Base-by-base conservation (phyloP, 2,113 vertebrate species). In the Tonatia bakeri region DNA sequence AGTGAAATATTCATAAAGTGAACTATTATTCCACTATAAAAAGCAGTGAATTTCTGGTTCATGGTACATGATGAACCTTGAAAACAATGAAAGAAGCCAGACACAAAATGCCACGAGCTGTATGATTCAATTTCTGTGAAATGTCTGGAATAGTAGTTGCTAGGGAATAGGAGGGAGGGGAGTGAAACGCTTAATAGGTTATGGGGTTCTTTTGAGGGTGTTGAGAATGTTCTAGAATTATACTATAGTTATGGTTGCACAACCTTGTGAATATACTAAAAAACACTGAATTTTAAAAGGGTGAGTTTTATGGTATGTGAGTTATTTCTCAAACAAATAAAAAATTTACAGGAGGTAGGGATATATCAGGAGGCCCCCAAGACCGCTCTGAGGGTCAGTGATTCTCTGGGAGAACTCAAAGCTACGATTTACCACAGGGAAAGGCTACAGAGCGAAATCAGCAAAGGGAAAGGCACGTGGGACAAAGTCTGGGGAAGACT, bases 21-120 rank as follows among this genome's bases (percentile, higher is more conserved):
- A 47, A 95, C 28, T 87, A 90, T 88, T 94, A 77, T 69, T 90
- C 40, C 90, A n/a, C 81, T 83, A 12, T 96, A 40, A 87, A 90
- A 89, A 87, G 33, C n/a, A 77, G 90, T 38, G 43, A 47, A 77
- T 38, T 89, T 45, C 65, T 69, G 67, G 80, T 65, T 84, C 50
- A 45, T 95, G 43, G 61, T 93, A 45, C 52, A 31, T 76, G 72
- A 90, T 47, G 67, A 94, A 83, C 84, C 93, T 96, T 77, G 73
- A 95, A 97, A 95, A 65, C 28, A 75, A 28, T 64, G 56, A 59
- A 59, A 88, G 28, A 96, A 85, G 33, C 82, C 28, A 96, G 38
- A 59, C 31, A 85, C 45, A 91, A 81, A 79, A 72, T 43, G 36
- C 54, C 84, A 67, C 36, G 70, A 52, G 61, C 94, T 47, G 65